A percentile compares a stretch with the other conserved stretches of the same genome.
These are phyloP conservation scores for Ypsolopha scabrella DNA, from an alignment of 2,888 invertebrate genomes.

Conservation along the genomic window DNA sequence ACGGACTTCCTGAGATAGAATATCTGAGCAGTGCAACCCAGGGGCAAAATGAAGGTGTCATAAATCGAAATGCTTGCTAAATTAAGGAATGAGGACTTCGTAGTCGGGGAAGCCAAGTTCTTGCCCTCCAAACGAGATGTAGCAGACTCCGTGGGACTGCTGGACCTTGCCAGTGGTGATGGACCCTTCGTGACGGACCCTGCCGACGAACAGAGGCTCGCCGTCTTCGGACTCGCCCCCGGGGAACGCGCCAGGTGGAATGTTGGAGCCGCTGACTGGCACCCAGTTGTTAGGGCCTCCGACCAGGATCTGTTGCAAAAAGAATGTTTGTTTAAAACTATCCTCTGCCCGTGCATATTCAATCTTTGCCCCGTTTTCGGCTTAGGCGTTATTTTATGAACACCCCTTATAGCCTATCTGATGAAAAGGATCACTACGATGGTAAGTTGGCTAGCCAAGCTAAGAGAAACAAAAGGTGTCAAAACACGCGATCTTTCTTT, in stretches of 20 bases:
- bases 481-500: too few species aligned
- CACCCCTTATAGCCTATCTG: too few species aligned
- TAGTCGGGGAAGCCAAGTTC: slow-evolving; percentile 85
- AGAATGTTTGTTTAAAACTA: background rate
- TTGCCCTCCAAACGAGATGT: slow-evolving; percentile 85
- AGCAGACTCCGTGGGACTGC: slow-evolving; percentile 83
- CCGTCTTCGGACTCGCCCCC: slow-evolving; percentile 82
- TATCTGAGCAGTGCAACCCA: too few species aligned
- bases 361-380: too few species aligned
- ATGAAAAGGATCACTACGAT: too few species aligned
- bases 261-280: slow-evolving; percentile 72
- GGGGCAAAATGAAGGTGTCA: too few species aligned
- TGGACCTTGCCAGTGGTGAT: slow-evolving; percentile 87
- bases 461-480: too few species aligned
- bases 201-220: slow-evolving; percentile 83
- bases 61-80: too few species aligned
- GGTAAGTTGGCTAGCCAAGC: too few species aligned
- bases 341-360: background rate
- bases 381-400: too few species aligned
- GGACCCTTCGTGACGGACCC: slow-evolving; percentile 81
- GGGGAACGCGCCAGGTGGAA: slow-evolving; percentile 82
- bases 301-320: slow-evolving; percentile 56
- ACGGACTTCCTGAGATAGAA: too few species aligned
- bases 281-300: slow-evolving; percentile 78
- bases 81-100: slow-evolving; percentile 72